phyloP scores from a whole-genome alignment of 1,140 invertebrate species.

The Neodiprion pinetum region DNA sequence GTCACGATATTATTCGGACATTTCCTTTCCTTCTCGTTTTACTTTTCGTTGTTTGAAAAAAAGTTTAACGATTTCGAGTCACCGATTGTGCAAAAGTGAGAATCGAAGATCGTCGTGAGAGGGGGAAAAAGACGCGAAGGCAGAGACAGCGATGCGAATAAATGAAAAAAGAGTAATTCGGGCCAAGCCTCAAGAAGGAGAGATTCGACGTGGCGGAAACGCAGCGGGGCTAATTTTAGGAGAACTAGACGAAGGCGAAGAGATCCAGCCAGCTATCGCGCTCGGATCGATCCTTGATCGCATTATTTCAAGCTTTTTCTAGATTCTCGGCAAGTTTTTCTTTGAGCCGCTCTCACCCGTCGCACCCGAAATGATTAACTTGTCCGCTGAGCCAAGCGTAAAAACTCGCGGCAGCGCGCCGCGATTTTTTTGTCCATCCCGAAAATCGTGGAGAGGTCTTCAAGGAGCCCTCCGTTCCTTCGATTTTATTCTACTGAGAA shows the following conservation, averaged over 20 bases:
- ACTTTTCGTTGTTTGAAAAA: too few species aligned
- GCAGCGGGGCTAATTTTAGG: background rate
- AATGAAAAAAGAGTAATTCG: too few species aligned
- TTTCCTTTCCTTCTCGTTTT: too few species aligned
- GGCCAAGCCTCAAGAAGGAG: background rate
- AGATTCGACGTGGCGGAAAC: background rate
- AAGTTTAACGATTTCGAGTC: too few species aligned
- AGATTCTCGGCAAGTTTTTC: background rate
- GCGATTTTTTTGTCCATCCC: background rate
- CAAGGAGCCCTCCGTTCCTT: too few species aligned
- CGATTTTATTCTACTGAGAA: too few species aligned
- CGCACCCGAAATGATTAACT: conserved; percentile 2
- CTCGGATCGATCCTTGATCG: background rate
- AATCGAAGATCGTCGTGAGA: too few species aligned
- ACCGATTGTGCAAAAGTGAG: too few species aligned
- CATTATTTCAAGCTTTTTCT: background rate
- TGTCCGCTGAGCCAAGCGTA: background rate
- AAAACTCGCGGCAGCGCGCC: background rate
- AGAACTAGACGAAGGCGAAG: background rate
- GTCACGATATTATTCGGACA: too few species aligned
- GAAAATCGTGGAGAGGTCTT: background rate
- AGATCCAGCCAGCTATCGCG: background rate
- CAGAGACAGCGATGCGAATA: too few species aligned
- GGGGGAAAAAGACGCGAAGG: too few species aligned
- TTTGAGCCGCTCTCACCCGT: background rate